Base-by-base conservation (phyloP, 2,888 invertebrate genomes). In the Rhabditoides inermis region DNA sequence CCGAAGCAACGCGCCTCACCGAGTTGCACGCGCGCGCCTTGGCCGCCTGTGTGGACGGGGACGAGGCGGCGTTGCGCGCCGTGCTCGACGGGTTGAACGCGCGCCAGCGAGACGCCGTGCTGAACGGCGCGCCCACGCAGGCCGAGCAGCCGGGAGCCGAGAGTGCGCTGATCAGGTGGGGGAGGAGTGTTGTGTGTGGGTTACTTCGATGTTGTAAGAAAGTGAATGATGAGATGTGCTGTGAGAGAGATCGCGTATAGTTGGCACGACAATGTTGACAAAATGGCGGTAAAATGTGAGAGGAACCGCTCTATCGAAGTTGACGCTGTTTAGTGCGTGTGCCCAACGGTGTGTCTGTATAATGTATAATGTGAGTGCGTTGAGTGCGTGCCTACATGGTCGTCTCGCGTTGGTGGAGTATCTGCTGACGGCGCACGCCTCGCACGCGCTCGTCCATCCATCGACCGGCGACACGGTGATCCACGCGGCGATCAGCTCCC, bases 401-500 rank as follows among this genome's bases (percentile, higher is more conserved):
- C 84, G 85, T 60, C 84, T 84, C 32, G 84, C 85, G 30, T 84
- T 88, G 25, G 89, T 89, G 0, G 81, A 85, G 58, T 80, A 85
- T 3, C 81, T 95, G 28, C 78, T 94, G 41, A n/a, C n/a, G n/a
- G n/a, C n/a, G n/a, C n/a, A n/a, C n/a, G n/a, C n/a, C n/a, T n/a
- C 90, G 0, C 90, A 91, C 79, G 88, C 89, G 1, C 83, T 90
- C 49, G 85, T 86, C 30, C 90, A 91, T 79, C 85, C 89, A 0
- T 86, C 88, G 27, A 91, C 91, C 2, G 86, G 87, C 73, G 90
- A 92, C 78, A 88, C 90, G 0, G 90, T 92, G 0, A 81, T 94
- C 0, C 91, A 92, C 78, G 86, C 88, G 50, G 88, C 91, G 3
- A 86, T 87, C 58, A 88, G 88, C 72, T 87, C 87, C 74, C 90